A percentile compares a stretch with the other conserved stretches of the same genome.
These are phyloP conservation scores for Etheostoma spectabile DNA, from an alignment of 2,113 vertebrate genomes.

Conservation along the genomic window DNA sequence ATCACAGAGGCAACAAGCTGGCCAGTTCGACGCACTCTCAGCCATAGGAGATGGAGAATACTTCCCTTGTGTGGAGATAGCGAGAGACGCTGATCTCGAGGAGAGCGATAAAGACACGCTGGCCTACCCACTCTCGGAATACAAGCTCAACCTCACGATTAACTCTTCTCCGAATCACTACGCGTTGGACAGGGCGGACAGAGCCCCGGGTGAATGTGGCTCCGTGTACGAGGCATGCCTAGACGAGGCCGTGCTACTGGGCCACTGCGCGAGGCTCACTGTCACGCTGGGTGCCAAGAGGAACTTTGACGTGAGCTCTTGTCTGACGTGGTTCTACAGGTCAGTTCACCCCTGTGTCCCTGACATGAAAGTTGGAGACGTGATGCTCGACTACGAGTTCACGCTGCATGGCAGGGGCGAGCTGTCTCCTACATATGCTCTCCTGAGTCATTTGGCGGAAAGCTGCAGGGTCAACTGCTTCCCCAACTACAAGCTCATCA, in stretches of 20 bases:
- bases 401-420: neutral
- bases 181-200: neutral
- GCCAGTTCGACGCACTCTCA: neutral
- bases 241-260: slow-evolving; percentile 28
- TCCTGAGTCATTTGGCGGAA: slow-evolving; percentile 5
- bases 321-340: slow-evolving; percentile 20
- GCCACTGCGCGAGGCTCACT: neutral
- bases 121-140: neutral
- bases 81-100: neutral
- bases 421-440: neutral
- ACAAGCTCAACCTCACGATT: neutral
- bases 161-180: neutral
- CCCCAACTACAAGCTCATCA: neutral
- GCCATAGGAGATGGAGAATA: slow-evolving; percentile 9
- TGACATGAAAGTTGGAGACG: neutral
- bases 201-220: neutral
- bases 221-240: slow-evolving; percentile 14
- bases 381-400: slow-evolving; percentile 33
- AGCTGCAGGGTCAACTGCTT: slow-evolving; percentile 21
- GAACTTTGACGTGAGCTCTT: too few species aligned
- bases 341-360: slow-evolving; percentile 1
- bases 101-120: neutral
- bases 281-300: neutral
- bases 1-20: neutral
- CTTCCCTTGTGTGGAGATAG: neutral